Percentiles rank a stretch among this genome's conserved stretches.
phyloP scores from a whole-genome alignment of 2,113 vertebrate genomes.

The Seriola quinqueradiata region DNA sequence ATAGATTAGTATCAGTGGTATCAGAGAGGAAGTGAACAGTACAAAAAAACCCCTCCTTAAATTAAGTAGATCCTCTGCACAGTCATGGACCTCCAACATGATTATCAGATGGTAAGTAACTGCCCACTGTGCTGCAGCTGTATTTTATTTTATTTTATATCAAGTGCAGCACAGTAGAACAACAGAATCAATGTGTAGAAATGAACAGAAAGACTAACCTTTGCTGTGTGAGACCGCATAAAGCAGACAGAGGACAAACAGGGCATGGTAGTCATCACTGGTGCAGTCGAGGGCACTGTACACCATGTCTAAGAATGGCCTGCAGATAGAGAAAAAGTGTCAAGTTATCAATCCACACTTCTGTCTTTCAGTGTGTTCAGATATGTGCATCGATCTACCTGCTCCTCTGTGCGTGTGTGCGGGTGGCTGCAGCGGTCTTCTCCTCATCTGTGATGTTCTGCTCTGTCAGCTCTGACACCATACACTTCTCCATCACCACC shows the following conservation, averaged over 20 bases:
- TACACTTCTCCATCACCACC: conserved; percentile 98
- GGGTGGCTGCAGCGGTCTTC: conserved; percentile 91
- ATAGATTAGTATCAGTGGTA: too few relatives aligned
- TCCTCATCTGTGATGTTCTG: conserved; percentile 98
- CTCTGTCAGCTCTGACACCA: conserved; percentile 87
- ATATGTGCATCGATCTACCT: conserved; percentile 82
- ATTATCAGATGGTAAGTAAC: background rate
- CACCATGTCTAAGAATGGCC: conserved; percentile 97
- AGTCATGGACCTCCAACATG: background rate
- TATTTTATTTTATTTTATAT: background rate
- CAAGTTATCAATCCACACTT: background rate
- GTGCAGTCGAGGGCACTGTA: conserved; percentile 93
- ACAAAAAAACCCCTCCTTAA: background rate
- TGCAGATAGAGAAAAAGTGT: conserved; percentile 59
- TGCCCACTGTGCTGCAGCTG: background rate
- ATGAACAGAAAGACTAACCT: conserved; percentile 80
- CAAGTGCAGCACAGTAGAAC: background rate
- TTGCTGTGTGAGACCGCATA: conserved; percentile 97
- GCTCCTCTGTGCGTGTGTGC: conserved; percentile 85
- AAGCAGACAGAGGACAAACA: conserved; percentile 98
- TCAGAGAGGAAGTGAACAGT: background rate
- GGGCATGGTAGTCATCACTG: conserved; percentile 92
- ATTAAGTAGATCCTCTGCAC: background rate
- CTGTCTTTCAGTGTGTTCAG: background rate
- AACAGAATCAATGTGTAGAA: background rate